Percentiles rank a stretch among this genome's conserved stretches.
Evolutionary conservation across 1,140 invertebrate species (phyloP).

Genomic region (Drosophila nigrodunni): DNA sequence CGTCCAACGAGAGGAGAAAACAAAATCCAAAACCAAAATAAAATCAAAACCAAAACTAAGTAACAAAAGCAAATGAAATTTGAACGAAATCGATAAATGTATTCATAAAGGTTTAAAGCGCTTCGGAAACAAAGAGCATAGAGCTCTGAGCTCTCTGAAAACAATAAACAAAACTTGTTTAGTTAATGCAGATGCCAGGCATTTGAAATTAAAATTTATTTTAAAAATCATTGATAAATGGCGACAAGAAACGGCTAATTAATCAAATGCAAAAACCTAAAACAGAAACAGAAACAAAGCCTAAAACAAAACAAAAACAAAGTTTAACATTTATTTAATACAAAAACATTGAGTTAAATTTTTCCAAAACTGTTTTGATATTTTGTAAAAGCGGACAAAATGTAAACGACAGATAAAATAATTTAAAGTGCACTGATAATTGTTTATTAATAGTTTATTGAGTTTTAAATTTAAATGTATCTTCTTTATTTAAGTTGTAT

Average conservation of each 20-base stretch:
- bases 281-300: constrained; percentile 40
- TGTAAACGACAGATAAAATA: no score
- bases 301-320: constrained; percentile 26
- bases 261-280: constrained; percentile 72
- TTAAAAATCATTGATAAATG: constrained; percentile 72
- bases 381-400: no score
- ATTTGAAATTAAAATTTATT: constrained; percentile 64
- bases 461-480: no score
- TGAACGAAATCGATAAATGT: constrained; percentile 52
- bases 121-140: constrained; percentile 24
- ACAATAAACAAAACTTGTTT: constrained; percentile 71
- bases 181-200: constrained; percentile 38
- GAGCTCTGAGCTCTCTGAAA: constrained; percentile 2
- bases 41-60: constrained; percentile 34
- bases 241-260: constrained; percentile 71
- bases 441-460: no score
- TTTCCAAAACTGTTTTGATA: background rate
- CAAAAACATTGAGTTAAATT: background rate
- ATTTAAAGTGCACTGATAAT: no score
- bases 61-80: constrained; percentile 49
- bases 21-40: constrained; percentile 9
- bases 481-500: no score
- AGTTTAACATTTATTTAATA: background rate
- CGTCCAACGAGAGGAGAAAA: constrained; percentile 29
- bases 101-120: constrained; percentile 33